Base-by-base conservation (phyloP, 1,140 invertebrate species). In the Aphidius gifuensis region DNA sequence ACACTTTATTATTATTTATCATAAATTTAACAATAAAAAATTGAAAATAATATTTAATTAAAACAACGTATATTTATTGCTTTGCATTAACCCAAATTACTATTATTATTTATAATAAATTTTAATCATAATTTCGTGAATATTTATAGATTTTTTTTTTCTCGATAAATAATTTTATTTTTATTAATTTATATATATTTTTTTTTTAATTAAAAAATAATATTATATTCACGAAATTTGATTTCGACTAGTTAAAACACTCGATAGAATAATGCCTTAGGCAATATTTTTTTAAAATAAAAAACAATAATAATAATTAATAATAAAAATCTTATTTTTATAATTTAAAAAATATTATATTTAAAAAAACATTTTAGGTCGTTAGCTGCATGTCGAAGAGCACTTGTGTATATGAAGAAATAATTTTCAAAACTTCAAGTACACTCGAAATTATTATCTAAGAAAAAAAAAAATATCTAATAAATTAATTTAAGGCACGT, bases 161-260 rank as follows among this genome's bases (percentile, higher is more conserved):
- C 16, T 16, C 1, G 1, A 0, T 16, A 16, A 16, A 16, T 16
- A 16, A 16, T 16, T 16, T 16, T 16, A 16, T 16, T 16, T 16
- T 16, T 16, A 0, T 16, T 16, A 16, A 32, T 32, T 32, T 32
- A 32, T 32, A 32, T 32, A 16, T 16, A 16, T 16, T 16, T 32
- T 55, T 40, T n/a, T 43, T 6, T 21, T 55, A 16, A 55, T 11
- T 11, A 6, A 54, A 40, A n/a, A 39, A 55, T 11, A 43, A 40
- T 23, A 16, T 38, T 43, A 38, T 55, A 55, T 38, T 55, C 9
- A 55, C 40, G 39, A 9, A 40, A 55, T 40, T 38, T 21, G 53
- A 40, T 11, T 8, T 42, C 53, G 53, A 55, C 53, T 55, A 55
- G 53, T 55, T 55, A 42, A 55, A 44, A 55, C 53, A 55, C 53